Evolutionary conservation across 2,888 invertebrate genomes (phyloP), one percentile per base, ranked within the genome.

Genomic region (Neelides folsomi): DNA sequence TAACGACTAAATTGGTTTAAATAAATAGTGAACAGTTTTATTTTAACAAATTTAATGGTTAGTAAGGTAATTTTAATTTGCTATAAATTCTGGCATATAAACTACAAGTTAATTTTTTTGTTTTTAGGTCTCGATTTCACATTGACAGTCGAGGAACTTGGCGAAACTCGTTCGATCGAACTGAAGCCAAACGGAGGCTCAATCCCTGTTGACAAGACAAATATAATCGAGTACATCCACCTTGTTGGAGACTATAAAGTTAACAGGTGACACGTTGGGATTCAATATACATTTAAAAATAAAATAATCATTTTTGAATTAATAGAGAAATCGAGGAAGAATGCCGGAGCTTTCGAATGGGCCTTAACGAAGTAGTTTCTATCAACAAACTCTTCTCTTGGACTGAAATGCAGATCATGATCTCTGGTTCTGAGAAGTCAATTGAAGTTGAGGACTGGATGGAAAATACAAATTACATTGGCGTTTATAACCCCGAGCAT

Each of bases 151-250:
- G 87, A 89, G 66, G 88, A 90, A 68, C 76, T 94, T 49, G 94
- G 94, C 0, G 86, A 90, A 69, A 85, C 86, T 47, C 79, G 82
- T 72, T 82, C 83, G 66, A 83, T 89, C 53, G 95, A 97, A 67
- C 72, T 98, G 54, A 94, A 93, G 70, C 83, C 87, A 0, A 83
- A 85, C 54, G 98, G 97, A 1, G 76, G 82, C 45, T 85, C 88
- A 67, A 90, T 92, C 68, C 79, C 85, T 9, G 97, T 98, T 0
- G 92, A 87, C 9, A 82, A 83, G 59, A 80, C 82, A 62, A 98
- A 98, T 75, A 80, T 90, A 56, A 86, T 94, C 68, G 94, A 97
- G 71, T 98, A 97, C 70, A 87, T 98, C 63, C 93, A 95, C 71
- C 74, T 90, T 60, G 84, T 97, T 74, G 94, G 95, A 1, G 92